Evolutionary conservation across 2,888 invertebrate species (phyloP), one percentile per base, ranked within the genome.

Genomic region (Acrobasis suavella): DNA sequence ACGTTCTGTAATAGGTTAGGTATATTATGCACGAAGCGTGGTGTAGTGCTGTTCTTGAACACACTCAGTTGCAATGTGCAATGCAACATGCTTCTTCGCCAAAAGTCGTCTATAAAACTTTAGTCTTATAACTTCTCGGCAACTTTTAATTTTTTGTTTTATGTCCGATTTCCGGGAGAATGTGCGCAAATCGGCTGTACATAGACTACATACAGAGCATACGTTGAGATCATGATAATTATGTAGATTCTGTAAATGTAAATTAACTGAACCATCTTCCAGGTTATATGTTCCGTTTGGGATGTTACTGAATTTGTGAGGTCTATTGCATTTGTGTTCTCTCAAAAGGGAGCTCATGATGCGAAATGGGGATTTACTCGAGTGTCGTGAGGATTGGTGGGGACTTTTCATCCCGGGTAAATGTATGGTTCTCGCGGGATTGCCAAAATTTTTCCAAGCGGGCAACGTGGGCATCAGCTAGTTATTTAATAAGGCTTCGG

Each of bases 101-200:
- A 51, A 17, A 51, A 17, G 6, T 32, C 22, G 9, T 17, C 17
- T 17, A 50, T 50, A 50, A 50, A 50, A 17, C 50, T 50, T 17
- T 17, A 17, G 12, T 9, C 17, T 5, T 50, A n/a, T 54, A n/a
- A 32, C 32, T 32, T 32, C 32, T 61, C 64, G 54, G 58, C 63
- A 63, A 49, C 55, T 49, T 62, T 68, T 64, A 69, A 75, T 76
- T 72, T 75, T 72, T 46, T 63, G 65, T 76, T 83, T 86, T 82
- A 85, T 78, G 73, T 67, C 69, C 72, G 69, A 80, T 82, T 82
- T 87, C 83, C 85, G 76, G 76, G 68, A 54, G 69, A 72, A 75
- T 74, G 73, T 82, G 73, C 84, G 82, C 84, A 82, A 81, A 72
- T 59, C 55, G 42, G 49, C 46, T n/a, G 22, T 22, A 22, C 22